Percentiles rank a stretch among this genome's conserved stretches.
Conservation (phyloP, 2,113 vertebrate genomes). For the Misgurnus mizolepis region DNA sequence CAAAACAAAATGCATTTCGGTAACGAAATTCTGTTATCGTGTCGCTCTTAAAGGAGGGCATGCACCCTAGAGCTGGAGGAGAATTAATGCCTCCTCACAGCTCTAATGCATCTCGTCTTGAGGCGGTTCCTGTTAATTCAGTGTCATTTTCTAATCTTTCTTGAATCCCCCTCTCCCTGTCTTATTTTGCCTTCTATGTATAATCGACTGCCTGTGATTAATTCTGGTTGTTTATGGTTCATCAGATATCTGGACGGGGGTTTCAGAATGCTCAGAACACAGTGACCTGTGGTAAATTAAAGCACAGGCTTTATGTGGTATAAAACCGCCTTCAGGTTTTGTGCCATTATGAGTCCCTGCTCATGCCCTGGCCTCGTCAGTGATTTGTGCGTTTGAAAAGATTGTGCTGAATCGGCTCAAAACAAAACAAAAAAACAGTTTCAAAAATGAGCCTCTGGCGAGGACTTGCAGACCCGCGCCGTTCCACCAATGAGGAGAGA, state of each 20-base stretch:
- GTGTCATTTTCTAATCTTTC: conserved; percentile 41
- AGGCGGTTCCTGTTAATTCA: conserved; percentile 25
- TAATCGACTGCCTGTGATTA: conserved; percentile 56
- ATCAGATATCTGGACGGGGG: conserved; percentile 47
- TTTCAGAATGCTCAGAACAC: conserved; percentile 9
- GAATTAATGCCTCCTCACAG: conserved; percentile 13
- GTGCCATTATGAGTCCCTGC: conserved; percentile 8
- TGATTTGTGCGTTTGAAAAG: conserved; percentile 60
- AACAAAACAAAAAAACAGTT: conserved; percentile 43
- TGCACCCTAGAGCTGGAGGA: conserved; percentile 23
- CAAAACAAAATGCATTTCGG: background rate
- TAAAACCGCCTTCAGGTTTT: background rate
- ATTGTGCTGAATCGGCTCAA: conserved; percentile 58
- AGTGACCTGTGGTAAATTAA: background rate
- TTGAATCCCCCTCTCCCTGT: conserved; percentile 47
- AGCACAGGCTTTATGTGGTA: background rate
- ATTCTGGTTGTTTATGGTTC: conserved; percentile 57
- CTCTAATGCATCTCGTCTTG: conserved; percentile 11
- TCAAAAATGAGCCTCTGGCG: conserved; percentile 42
- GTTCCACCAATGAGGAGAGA: conserved; percentile 28
- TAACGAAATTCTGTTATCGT: conserved; percentile 1
- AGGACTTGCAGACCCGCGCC: background rate
- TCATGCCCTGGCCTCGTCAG: background rate
- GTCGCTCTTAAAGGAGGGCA: background rate
- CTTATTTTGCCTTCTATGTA: conserved; percentile 36